Evolutionary conservation across 2,797 vertebrate genomes (phyloP).

Genomic region (Gobionotothen gibberifrons): DNA sequence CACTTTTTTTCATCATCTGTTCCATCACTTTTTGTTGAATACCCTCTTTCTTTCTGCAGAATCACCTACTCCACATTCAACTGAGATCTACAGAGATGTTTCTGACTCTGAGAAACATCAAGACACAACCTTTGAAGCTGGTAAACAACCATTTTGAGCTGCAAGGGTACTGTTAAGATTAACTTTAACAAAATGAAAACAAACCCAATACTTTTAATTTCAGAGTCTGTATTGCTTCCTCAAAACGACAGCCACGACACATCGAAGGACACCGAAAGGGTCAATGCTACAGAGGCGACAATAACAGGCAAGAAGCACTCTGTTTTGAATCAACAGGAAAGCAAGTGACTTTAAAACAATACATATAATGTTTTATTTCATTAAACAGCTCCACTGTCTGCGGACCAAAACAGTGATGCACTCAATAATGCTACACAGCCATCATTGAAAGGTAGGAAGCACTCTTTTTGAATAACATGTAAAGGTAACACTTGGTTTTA

Average conservation of each 20-base stretch:
- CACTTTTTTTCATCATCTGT: background rate
- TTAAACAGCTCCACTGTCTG: background rate
- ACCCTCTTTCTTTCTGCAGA: background rate
- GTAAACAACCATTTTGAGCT: background rate
- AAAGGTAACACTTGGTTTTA: background rate
- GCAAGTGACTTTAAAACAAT: background rate
- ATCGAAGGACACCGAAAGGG: too few relatives aligned
- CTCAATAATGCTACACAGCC: constrained; percentile 3
- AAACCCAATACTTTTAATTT: too few relatives aligned
- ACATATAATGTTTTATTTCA: background rate
- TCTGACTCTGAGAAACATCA: background rate
- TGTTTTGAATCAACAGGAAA: too few relatives aligned
- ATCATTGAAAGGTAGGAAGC: constrained; percentile 24
- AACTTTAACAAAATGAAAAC: background rate
- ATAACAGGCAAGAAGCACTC: too few relatives aligned
- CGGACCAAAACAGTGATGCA: background rate
- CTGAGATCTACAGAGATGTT: background rate
- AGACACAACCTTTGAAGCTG: background rate
- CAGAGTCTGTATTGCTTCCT: too few relatives aligned
- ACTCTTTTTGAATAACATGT: background rate
- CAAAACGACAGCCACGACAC: too few relatives aligned
- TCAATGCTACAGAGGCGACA: too few relatives aligned
- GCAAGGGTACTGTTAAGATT: background rate
- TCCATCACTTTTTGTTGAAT: background rate
- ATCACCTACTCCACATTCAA: background rate